Conservation (phyloP, 1,140 invertebrate genomes). For the Caenorhabditis latens region DNA sequence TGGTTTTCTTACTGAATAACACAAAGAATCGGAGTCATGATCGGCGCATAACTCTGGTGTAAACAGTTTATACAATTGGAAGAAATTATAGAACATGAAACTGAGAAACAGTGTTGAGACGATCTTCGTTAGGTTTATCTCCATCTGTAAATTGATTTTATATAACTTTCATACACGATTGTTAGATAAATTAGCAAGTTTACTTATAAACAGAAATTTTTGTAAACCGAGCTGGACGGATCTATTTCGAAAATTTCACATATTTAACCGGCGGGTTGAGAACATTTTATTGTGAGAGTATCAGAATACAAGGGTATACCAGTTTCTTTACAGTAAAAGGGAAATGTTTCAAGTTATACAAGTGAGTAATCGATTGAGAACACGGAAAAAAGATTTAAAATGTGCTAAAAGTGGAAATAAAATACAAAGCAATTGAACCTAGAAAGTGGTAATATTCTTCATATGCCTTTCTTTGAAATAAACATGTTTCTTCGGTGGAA, state of each 20-base stretch:
- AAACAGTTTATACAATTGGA: slow-evolving; percentile 69
- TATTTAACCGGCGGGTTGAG: no score
- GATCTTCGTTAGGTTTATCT: slow-evolving; percentile 33
- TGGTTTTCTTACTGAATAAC: not conserved
- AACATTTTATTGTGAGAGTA: not conserved
- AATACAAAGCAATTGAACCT: no score
- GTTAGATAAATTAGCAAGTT: not conserved
- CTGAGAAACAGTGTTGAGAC: slow-evolving; percentile 57
- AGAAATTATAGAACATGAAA: slow-evolving; percentile 67
- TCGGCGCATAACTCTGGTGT: slow-evolving; percentile 64
- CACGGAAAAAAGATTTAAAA: no score
- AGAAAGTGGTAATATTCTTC: not conserved
- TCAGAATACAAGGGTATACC: not conserved
- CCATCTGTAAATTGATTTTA: not conserved
- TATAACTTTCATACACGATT: not conserved
- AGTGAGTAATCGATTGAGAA: no score
- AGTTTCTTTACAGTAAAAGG: no score
- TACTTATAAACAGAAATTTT: not conserved
- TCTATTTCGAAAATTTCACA: no score
- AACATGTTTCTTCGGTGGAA: not conserved
- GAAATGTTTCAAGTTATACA: no score
- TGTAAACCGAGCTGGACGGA: not conserved
- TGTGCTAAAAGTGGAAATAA: no score
- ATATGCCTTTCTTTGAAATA: slow-evolving; percentile 9
- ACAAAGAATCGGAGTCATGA: not conserved